Base-by-base conservation (phyloP, 1,140 invertebrate species). In the honey bee (Apis mellifera) region DNA sequence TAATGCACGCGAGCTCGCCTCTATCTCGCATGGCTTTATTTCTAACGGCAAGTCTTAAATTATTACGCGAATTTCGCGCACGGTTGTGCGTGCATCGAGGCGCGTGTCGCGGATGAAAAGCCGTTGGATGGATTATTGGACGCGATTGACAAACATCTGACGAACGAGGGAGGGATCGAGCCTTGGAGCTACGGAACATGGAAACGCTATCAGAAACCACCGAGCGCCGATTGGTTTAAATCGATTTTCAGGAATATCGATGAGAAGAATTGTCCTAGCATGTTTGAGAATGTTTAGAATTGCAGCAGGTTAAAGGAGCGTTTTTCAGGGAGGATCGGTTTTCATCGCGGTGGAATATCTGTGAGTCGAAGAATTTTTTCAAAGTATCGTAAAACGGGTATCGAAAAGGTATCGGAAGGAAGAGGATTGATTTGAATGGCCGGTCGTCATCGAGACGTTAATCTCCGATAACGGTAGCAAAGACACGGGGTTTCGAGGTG, bases 401-500 rank as follows among this genome's bases (percentile, higher is more conserved):
- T 55, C 52, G n/a, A 21, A 26, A 12, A 7, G n/a, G 68, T 59
- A 60, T 81, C 68, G 0, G 32, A 42, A 42, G 32, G 32, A 42
- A 21, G 12, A 11, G 19, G 12, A 2, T n/a, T 57, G 64, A 84
- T 81, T 81, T 62, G 60, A 79, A 83, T 72, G n/a, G 12, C 0
- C n/a, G 42, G 68, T 8, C 50, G 68, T 8, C 50, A 17, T 8
- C 23, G 4, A 66, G 78, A 84, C 81, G 70, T 83, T 85, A 85
- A 85, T 85, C 80, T 70, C 32, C 64, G 80, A 78, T 78, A 83
- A 78, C 80, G 75, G 80, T 83, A 85, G 84, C 80, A 57, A 78
- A 71, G 74, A 73, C 84, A 76, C 66, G 19, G 57, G 74, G 54
- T 48, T 69, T 66, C 65, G 52, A 69, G 60, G 52, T 73, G 57